phyloP scores from a whole-genome alignment of 1,140 invertebrate genomes.

The Dreissena rostriformis region DNA sequence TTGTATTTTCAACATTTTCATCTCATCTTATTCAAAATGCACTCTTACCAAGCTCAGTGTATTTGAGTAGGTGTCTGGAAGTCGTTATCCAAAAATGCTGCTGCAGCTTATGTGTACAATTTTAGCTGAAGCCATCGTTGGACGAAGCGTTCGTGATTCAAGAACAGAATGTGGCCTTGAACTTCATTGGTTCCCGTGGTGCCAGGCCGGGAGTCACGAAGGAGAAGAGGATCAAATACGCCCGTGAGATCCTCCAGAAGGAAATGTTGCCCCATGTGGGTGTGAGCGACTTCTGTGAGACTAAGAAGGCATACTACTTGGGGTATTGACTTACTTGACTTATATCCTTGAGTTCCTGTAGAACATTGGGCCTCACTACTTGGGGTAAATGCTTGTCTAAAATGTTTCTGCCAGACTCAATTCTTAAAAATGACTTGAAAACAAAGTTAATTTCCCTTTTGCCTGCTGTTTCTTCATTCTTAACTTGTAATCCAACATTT shows the following conservation, averaged over 20 bases:
- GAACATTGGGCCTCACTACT: too few relatives aligned
- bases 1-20: not conserved
- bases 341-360: too few relatives aligned
- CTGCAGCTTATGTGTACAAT: not conserved
- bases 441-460: too few relatives aligned
- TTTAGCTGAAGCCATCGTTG: conserved; percentile 93
- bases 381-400: too few relatives aligned
- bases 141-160: conserved; percentile 99
- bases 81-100: too few relatives aligned
- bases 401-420: too few relatives aligned
- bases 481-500: too few relatives aligned
- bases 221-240: conserved; percentile 99
- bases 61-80: too few relatives aligned
- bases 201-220: conserved; percentile 98
- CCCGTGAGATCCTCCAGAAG: conserved; percentile 99
- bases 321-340: conserved; percentile 84
- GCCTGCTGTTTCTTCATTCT: too few relatives aligned
- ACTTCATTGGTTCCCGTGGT: conserved; percentile 98
- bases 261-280: conserved; percentile 99
- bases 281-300: conserved; percentile 99
- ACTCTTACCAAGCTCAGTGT: too few relatives aligned
- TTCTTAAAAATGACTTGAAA: too few relatives aligned
- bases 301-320: conserved; percentile 99
- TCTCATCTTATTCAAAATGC: not conserved
- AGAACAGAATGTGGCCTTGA: conserved; percentile 98